Evolutionary conservation across 2,888 invertebrate genomes (phyloP).

Genomic region (Amphipoea lucens): DNA sequence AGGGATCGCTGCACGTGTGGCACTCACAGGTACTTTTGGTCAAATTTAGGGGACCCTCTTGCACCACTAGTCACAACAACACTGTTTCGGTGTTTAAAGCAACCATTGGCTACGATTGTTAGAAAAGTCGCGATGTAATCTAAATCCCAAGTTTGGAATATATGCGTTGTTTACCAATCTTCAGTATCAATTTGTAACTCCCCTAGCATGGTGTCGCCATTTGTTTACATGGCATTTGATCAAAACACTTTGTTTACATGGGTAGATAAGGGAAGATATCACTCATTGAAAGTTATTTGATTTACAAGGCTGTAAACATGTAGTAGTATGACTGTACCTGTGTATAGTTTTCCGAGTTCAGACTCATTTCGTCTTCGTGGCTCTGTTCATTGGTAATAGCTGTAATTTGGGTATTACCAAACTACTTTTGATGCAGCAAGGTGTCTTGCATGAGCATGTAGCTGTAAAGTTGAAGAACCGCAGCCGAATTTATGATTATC

Average conservation of each 20-base stretch:
- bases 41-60: constrained; percentile 70
- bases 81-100: constrained; percentile 20
- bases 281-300: constrained; percentile 32
- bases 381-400: constrained; percentile 32
- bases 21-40: constrained; percentile 62
- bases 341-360: constrained; percentile 1
- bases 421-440: constrained; percentile 54
- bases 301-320: constrained; percentile 13
- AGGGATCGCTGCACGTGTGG: constrained; percentile 81
- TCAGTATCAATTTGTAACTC: constrained; percentile 49
- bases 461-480: constrained; percentile 37
- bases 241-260: constrained; percentile 53
- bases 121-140: neutral
- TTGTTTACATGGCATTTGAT: constrained; percentile 62
- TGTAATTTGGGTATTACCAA: constrained; percentile 55
- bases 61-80: constrained; percentile 44
- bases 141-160: neutral
- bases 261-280: constrained; percentile 45
- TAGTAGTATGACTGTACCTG: neutral
- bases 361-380: constrained; percentile 18
- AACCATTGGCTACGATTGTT: constrained; percentile 3
- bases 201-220: constrained; percentile 45
- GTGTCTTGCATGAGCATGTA: constrained; percentile 36
- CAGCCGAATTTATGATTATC: constrained; percentile 38
- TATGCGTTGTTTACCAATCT: constrained; percentile 33